These are phyloP conservation scores for Psophia crepitans DNA, from an alignment of 2,113 vertebrate genomes.

Conservation along the genomic window DNA sequence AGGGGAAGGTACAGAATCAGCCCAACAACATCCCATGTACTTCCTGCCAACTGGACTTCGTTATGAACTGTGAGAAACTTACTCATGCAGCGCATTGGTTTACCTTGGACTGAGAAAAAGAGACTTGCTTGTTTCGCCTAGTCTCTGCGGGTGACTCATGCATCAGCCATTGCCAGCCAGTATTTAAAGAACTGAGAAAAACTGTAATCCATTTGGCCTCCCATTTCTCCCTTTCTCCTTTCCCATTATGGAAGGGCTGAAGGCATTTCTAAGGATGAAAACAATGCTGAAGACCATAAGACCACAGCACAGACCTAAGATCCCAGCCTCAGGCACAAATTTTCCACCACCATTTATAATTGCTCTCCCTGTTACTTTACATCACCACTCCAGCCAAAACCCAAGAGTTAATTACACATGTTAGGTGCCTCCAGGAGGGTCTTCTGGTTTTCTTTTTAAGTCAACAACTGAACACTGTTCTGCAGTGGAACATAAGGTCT, in stretches of 20 bases:
- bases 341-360: neutral
- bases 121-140: neutral
- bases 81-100: neutral
- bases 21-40: neutral
- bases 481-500: neutral
- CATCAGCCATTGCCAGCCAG: neutral
- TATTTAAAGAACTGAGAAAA: neutral
- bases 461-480: neutral
- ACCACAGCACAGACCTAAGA: neutral
- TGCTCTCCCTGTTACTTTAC: neutral
- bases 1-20: neutral
- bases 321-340: neutral
- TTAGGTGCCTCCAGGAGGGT: neutral
- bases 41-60: neutral
- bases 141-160: neutral
- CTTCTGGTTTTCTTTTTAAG: neutral
- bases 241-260: neutral
- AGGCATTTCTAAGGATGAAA: neutral
- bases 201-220: neutral
- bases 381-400: neutral
- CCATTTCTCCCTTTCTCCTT: neutral
- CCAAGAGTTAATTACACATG: neutral
- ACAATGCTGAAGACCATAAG: neutral
- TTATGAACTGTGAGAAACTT: neutral
- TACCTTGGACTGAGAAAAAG: neutral